Conservation (phyloP, 2,888 invertebrate species). For the Calliphora vomitoria region DNA sequence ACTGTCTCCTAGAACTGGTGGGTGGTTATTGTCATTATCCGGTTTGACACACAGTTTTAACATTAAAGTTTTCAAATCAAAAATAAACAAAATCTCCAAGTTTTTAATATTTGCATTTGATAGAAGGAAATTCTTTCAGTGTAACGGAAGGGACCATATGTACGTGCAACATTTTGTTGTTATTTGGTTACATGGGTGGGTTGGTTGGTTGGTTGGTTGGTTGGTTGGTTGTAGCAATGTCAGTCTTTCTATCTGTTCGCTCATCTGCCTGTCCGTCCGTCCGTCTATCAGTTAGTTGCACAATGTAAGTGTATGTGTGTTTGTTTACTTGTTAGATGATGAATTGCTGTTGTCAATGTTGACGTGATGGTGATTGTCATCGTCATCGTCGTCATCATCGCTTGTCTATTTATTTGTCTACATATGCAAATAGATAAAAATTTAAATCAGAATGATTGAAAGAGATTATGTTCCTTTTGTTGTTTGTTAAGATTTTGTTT, state of each 20-base stretch:
- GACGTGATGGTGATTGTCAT: constrained; percentile 54
- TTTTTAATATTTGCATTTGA: too few species aligned
- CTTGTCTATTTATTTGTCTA: constrained; percentile 58
- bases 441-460: constrained; percentile 66
- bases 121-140: not conserved
- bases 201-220: not conserved
- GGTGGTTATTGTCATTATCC: too few species aligned
- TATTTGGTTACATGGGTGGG: constrained; percentile 9
- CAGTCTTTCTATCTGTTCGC: constrained; percentile 10
- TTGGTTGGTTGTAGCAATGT: not conserved
- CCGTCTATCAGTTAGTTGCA: constrained; percentile 8
- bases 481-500: constrained; percentile 67
- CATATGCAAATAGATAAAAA: constrained; percentile 69
- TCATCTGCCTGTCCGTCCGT: not conserved
- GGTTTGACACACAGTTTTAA: too few species aligned
- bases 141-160: constrained; percentile 6
- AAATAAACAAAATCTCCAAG: too few species aligned
- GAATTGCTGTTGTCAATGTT: constrained; percentile 60
- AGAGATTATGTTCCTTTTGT: constrained; percentile 65
- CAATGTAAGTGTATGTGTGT: not conserved
- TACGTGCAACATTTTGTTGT: constrained; percentile 21
- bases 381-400: constrained; percentile 13
- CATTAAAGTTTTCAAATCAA: not conserved
- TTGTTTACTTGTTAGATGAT: constrained; percentile 49
- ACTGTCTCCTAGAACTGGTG: too few species aligned